A percentile compares a stretch with the other conserved stretches of the same genome.
Evolutionary conservation across 2,113 vertebrate genomes (phyloP).

Genomic region (Campylomormyrus numenius): DNA sequence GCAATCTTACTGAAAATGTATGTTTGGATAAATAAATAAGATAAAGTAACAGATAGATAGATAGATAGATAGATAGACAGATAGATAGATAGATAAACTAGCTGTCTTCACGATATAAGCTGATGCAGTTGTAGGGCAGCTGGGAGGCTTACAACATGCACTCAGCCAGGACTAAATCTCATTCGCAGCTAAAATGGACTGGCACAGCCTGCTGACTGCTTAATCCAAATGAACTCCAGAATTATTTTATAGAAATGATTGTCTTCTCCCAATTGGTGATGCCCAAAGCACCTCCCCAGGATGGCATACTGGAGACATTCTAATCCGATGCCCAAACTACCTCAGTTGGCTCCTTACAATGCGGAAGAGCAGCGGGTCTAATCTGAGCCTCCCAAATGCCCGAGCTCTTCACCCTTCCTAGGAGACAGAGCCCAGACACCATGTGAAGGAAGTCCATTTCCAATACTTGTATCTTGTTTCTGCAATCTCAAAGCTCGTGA

Average conservation of each 20-base stretch:
- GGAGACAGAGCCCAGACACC: not conserved
- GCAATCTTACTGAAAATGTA: not conserved
- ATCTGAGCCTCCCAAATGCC: not conserved
- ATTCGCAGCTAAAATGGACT: too few species aligned
- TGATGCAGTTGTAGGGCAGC: too few species aligned
- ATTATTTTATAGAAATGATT: not conserved
- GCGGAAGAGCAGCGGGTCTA: not conserved
- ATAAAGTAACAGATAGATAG: too few species aligned
- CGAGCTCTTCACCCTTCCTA: not conserved
- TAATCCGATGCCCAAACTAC: not conserved
- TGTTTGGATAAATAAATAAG: not conserved
- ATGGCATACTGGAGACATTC: not conserved
- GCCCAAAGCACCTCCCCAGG: not conserved
- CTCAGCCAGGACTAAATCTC: too few species aligned
- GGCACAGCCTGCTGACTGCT: not conserved
- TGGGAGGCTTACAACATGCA: too few species aligned
- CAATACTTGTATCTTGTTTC: not conserved
- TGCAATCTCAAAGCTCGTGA: not conserved
- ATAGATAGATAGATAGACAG: too few species aligned
- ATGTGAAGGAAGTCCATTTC: not conserved
- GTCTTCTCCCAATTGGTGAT: not conserved
- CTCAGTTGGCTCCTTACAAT: not conserved
- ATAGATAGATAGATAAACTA: too few species aligned
- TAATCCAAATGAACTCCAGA: not conserved
- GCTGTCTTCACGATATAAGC: not conserved